Conservation (phyloP, 2,888 invertebrate species). For the Drosophila conformis region DNA sequence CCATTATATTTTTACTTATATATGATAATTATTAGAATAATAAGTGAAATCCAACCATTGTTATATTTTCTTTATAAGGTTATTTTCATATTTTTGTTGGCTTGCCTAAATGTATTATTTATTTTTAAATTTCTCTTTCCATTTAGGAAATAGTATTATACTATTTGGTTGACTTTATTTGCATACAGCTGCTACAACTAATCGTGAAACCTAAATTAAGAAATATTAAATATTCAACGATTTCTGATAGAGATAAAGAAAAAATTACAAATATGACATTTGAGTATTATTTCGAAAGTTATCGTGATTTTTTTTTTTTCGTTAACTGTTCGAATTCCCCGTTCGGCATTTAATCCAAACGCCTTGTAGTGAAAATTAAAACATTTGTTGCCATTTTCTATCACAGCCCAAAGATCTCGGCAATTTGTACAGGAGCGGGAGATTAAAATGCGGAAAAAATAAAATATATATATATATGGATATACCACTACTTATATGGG, state of each 20-base stretch:
- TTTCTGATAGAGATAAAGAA: neutral
- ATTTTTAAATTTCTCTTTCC: neutral
- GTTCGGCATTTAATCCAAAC: constrained; percentile 27
- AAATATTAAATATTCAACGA: neutral
- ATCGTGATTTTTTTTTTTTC: neutral
- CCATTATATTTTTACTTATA: neutral
- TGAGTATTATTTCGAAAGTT: constrained; percentile 1
- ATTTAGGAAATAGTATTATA: neutral
- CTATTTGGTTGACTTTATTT: neutral
- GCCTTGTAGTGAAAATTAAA: constrained; percentile 58
- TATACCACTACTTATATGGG: neutral
- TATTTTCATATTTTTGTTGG: neutral
- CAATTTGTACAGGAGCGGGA: constrained; percentile 57
- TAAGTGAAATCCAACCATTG: neutral
- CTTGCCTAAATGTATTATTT: neutral
- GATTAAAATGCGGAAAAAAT: constrained; percentile 58
- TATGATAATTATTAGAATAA: neutral
- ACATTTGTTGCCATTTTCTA: constrained; percentile 77
- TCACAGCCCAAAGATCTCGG: constrained; percentile 53
- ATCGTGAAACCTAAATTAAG: neutral
- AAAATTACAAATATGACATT: neutral
- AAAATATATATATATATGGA: constrained; percentile 3
- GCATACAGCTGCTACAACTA: neutral
- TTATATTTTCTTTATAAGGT: neutral
- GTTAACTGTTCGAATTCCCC: constrained; percentile 8